Evolutionary conservation across 2,888 invertebrate genomes (phyloP), one percentile per base, ranked within the genome.

Genomic region (Eupelmus urozonus): DNA sequence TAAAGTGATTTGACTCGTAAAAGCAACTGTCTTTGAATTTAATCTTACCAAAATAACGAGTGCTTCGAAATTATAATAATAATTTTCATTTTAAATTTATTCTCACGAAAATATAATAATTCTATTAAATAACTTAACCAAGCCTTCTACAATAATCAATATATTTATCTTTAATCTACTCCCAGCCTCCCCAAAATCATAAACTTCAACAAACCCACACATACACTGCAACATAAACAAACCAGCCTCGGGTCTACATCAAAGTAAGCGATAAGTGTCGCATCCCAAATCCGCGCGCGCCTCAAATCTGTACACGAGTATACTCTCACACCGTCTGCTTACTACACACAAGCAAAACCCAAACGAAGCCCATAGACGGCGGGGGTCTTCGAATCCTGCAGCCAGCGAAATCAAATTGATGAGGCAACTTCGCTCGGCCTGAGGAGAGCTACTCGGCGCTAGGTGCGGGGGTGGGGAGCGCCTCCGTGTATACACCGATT

Each of bases 331-430:
- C n/a, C n/a, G n/a, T n/a, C n/a, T n/a, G n/a, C n/a, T n/a, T n/a
- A n/a, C n/a, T n/a, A n/a, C n/a, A n/a, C 20, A 59, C 59, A 72
- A 69, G 40, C 49, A 51, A 20, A 78, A 73, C 62, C 62, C 49
- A 62, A 78, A 78, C 55, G 78, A 49, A 73, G 45, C 45, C 49
- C 2, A 20, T 42, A n/a, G 34, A 5, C 53, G 20, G 9, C 20
- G 20, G n/a, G 18, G 9, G 9, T 9, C 16, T 45, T 45, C 16
- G 5, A 16, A 2, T 69, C 59, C 34, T 25, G 59, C 18, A 34
- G 45, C 45, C 40, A 59, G 57, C 5, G 27, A 70, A 76, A 76
- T 80, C 76, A 76, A 80, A 80, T 80, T 76, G 73, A 76, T 70
- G 79, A 80, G 73, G 73, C 76, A 73, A 73, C 25, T 76, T 45